Conservation (phyloP, 2,797 vertebrate species). For the Adelosebastes latens region DNA sequence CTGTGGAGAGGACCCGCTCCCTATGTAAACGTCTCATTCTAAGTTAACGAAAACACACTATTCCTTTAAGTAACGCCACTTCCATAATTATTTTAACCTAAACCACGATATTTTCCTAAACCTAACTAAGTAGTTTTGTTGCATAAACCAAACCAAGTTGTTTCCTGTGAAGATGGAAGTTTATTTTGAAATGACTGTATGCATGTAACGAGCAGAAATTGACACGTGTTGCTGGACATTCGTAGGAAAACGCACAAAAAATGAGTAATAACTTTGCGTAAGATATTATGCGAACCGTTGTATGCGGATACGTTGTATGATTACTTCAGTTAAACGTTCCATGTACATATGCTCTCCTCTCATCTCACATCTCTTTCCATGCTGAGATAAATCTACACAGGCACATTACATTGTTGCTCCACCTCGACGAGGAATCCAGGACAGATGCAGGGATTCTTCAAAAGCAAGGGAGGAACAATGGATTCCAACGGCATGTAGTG, state of each 20-base stretch:
- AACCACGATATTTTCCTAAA: accelerated
- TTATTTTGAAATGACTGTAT: too few relatives aligned
- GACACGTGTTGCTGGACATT: too few relatives aligned
- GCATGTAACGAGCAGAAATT: too few relatives aligned
- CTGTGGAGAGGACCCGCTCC: accelerated
- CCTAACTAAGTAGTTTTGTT: too few relatives aligned
- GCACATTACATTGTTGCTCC: neutral
- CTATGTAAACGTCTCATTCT: accelerated
- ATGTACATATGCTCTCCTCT: neutral
- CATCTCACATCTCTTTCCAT: neutral
- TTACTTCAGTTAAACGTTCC: neutral
- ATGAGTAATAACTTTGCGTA: accelerated
- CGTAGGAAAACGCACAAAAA: accelerated
- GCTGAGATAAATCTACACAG: neutral
- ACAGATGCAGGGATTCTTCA: constrained; percentile 43
- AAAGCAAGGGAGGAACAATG: constrained; percentile 13
- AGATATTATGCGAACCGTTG: too few relatives aligned
- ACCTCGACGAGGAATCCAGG: constrained; percentile 26
- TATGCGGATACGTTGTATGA: too few relatives aligned
- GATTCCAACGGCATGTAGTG: constrained; percentile 2
- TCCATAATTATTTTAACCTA: too few relatives aligned
- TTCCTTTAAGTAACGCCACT: accelerated
- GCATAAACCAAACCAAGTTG: too few relatives aligned
- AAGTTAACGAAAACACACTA: too few relatives aligned
- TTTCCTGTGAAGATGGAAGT: too few relatives aligned